phyloP scores from a whole-genome alignment of 2,888 invertebrate genomes.

The Drosophila formosana region DNA sequence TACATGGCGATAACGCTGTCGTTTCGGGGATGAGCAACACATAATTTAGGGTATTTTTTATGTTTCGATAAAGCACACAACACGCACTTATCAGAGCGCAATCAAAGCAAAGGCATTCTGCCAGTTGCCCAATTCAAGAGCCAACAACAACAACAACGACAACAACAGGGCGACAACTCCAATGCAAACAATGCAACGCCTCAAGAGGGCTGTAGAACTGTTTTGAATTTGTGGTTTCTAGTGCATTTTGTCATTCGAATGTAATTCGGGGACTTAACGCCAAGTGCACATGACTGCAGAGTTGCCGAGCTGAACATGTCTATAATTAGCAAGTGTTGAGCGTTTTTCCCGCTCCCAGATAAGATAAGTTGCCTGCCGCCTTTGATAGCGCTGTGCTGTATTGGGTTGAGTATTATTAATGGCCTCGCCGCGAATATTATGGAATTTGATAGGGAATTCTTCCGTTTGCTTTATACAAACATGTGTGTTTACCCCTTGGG shows the following conservation, averaged over 20 bases:
- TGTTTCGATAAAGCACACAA: conserved; percentile 63
- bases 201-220: conserved; percentile 21
- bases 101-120: conserved; percentile 62
- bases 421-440: conserved; percentile 1
- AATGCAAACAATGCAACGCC: conserved; percentile 20
- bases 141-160: too few relatives aligned
- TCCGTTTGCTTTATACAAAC: not conserved
- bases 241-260: conserved; percentile 55
- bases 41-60: conserved; percentile 16
- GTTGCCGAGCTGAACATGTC: conserved; percentile 37
- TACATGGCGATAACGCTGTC: conserved; percentile 27
- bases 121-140: conserved; percentile 39
- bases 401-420: conserved; percentile 11
- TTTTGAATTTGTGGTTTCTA: not conserved
- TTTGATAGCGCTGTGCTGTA: conserved; percentile 28
- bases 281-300: conserved; percentile 71
- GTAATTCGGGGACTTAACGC: conserved; percentile 40
- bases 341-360: conserved; percentile 47
- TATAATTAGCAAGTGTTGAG: conserved; percentile 77
- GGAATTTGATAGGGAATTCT: not conserved
- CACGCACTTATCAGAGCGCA: conserved; percentile 64
- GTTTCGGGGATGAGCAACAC: conserved; percentile 58
- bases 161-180: conserved; percentile 3
- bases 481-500: conserved; percentile 37
- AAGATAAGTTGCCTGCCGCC: conserved; percentile 55